Conservation (phyloP, 1,140 invertebrate genomes). For the Heterodera schachtii region DNA sequence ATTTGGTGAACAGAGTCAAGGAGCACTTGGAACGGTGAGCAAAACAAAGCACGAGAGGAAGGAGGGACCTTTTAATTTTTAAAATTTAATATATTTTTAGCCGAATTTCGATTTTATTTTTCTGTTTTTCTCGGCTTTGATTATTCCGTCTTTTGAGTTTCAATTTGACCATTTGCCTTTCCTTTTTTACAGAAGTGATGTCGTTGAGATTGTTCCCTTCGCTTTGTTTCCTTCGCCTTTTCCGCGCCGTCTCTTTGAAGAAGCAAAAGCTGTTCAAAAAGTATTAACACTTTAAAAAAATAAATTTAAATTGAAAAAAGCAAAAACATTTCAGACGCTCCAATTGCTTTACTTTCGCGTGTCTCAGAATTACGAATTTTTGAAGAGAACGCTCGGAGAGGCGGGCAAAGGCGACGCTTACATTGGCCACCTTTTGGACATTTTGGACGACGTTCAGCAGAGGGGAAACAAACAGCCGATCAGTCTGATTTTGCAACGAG, state of each 20-base stretch:
- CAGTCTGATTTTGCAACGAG: conserved; percentile 57
- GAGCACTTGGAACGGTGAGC: conserved; percentile 50
- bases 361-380: conserved; percentile 61
- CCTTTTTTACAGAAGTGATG: conserved; percentile 19
- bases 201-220: conserved; percentile 57
- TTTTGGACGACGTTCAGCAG: conserved; percentile 46
- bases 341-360: conserved; percentile 61
- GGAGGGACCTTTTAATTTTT: too few species aligned
- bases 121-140: too few species aligned
- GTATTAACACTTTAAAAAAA: conserved; percentile 27
- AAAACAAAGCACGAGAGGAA: too few species aligned
- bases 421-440: conserved; percentile 56
- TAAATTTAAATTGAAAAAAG: conserved; percentile 20
- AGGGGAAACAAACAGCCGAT: conserved; percentile 51
- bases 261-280: conserved; percentile 57
- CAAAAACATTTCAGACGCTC: conserved; percentile 45
- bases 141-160: too few species aligned
- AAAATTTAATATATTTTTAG: too few species aligned
- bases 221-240: conserved; percentile 64
- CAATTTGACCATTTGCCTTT: conserved; percentile 7
- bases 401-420: conserved; percentile 62
- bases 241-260: conserved; percentile 52
- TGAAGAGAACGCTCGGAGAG: conserved; percentile 52
- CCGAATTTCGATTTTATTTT: too few species aligned
- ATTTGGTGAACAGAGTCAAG: conserved; percentile 55